A percentile compares a stretch with the other conserved stretches of the same genome.
These are phyloP conservation scores for Enteromius argenteus DNA, from an alignment of 2,797 vertebrate species.

Conservation along the genomic window DNA sequence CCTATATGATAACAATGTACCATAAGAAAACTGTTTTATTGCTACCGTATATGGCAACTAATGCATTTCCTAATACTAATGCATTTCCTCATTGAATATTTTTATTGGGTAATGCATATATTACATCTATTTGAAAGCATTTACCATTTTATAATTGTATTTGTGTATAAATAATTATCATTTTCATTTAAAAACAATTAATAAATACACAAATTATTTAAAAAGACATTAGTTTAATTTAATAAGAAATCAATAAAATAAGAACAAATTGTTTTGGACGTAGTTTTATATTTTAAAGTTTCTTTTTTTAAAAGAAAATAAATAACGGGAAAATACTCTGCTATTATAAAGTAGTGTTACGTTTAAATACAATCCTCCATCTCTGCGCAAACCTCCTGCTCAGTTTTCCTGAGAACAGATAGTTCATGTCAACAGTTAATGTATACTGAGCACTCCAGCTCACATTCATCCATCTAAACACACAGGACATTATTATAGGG, in stretches of 20 bases:
- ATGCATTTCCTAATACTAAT: background rate
- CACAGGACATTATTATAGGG: constrained; percentile 40
- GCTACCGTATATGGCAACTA: background rate
- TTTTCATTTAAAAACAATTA: background rate
- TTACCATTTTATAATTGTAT: background rate
- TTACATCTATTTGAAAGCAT: background rate
- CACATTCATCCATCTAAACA: constrained; percentile 49
- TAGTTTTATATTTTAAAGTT: background rate
- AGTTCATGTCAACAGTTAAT: constrained; percentile 43
- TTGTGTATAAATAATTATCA: background rate
- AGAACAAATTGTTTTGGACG: too few relatives aligned
- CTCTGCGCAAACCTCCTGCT: background rate
- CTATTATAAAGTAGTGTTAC: too few relatives aligned
- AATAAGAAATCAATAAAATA: background rate
- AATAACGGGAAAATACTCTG: background rate
- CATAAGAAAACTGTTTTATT: background rate
- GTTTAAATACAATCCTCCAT: background rate
- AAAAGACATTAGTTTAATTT: background rate
- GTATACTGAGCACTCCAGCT: constrained; percentile 37
- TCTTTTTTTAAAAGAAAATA: background rate
- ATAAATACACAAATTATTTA: background rate
- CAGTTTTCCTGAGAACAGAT: constrained; percentile 38
- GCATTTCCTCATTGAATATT: background rate
- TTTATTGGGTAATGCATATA: background rate
- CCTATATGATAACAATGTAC: background rate